phyloP scores from a whole-genome alignment of 2,888 invertebrate genomes.

The Pyralis farinalis region DNA sequence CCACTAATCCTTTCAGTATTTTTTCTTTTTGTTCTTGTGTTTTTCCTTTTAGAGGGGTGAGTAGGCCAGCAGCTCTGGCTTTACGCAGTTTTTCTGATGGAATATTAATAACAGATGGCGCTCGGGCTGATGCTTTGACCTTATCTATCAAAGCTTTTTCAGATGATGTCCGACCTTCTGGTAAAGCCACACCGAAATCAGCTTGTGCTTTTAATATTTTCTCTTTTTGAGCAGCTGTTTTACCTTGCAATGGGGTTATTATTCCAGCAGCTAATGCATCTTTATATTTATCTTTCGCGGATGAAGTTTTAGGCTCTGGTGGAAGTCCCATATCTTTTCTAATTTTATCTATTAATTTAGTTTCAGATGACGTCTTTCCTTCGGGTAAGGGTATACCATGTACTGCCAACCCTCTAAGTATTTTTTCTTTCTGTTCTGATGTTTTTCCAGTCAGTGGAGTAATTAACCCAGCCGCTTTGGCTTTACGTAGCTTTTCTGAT shows the following conservation, averaged over 20 bases:
- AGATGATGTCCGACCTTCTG: slow-evolving; percentile 9
- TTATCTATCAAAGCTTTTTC: slow-evolving; percentile 16
- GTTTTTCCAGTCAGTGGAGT: slow-evolving; percentile 21
- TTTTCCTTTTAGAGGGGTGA: slow-evolving; percentile 24
- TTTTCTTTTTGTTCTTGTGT: slow-evolving; percentile 17
- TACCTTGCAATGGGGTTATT: slow-evolving; percentile 26
- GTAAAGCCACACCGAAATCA: slow-evolving; percentile 5
- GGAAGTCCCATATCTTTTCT: slow-evolving; percentile 23
- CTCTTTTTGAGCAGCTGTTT: slow-evolving; percentile 20
- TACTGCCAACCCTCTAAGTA: slow-evolving; percentile 19
- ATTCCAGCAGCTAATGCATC: slow-evolving; percentile 23
- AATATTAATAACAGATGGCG: neutral
- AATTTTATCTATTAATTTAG: slow-evolving; percentile 23
- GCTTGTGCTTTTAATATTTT: slow-evolving; percentile 16
- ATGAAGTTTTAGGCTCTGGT: slow-evolving; percentile 23
- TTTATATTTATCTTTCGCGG: slow-evolving; percentile 19
- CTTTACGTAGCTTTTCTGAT: slow-evolving; percentile 23
- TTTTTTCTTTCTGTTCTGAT: slow-evolving; percentile 22
- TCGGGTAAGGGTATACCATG: slow-evolving; percentile 25
- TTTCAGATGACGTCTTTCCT: slow-evolving; percentile 26
- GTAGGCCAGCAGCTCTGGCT: slow-evolving; percentile 18
- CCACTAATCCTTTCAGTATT: slow-evolving; percentile 4
- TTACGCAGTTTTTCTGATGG: slow-evolving; percentile 21
- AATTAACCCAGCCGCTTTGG: slow-evolving; percentile 26
- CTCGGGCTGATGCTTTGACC: slow-evolving; percentile 5